Percentiles rank a stretch among this genome's conserved stretches.
Evolutionary conservation across 1,140 invertebrate species (phyloP).

Genomic region (Antheraea mylitta): DNA sequence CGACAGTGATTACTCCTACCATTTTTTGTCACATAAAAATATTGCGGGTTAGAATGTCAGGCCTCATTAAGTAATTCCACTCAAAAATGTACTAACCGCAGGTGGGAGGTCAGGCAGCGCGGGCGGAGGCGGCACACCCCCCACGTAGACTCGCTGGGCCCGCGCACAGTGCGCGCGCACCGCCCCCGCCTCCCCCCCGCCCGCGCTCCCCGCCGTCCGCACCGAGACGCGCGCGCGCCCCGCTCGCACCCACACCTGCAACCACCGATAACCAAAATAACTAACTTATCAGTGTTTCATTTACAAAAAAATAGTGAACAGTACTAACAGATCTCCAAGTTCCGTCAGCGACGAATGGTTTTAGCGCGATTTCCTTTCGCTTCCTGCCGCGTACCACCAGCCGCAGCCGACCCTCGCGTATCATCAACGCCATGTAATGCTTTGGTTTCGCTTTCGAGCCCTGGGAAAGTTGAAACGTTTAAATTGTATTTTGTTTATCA

Average conservation of each 20-base stretch:
- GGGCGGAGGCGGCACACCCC: slow-evolving; percentile 84
- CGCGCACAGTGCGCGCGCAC: slow-evolving; percentile 83
- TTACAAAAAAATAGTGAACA: no score
- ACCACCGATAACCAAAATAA: no score
- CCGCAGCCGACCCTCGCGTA: slow-evolving; percentile 86
- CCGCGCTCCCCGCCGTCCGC: slow-evolving; percentile 64
- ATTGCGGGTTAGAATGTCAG: no score
- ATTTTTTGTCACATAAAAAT: no score
- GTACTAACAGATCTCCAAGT: slow-evolving; percentile 88
- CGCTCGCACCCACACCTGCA: slow-evolving; percentile 82
- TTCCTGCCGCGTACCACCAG: slow-evolving; percentile 84
- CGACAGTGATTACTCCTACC: no score
- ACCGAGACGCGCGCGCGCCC: slow-evolving; percentile 54
- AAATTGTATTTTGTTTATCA: no score
- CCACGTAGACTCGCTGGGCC: slow-evolving; percentile 87
- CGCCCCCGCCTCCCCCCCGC: slow-evolving; percentile 72
- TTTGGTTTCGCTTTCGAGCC: slow-evolving; percentile 82
- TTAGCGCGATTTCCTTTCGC: slow-evolving; percentile 82
- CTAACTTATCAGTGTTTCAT: no score
- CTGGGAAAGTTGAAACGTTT: slow-evolving; percentile 46
- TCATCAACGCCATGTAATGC: slow-evolving; percentile 85
- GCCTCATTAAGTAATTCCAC: neutral
- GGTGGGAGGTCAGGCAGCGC: slow-evolving; percentile 72
- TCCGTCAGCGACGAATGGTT: slow-evolving; percentile 87
- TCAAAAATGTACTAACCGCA: slow-evolving; percentile 52